Evolutionary conservation across 53 echinoderm and acorn worm genomes (phyloP), one percentile per base, ranked within the genome.

Genomic region (Holothuria leucospilota): DNA sequence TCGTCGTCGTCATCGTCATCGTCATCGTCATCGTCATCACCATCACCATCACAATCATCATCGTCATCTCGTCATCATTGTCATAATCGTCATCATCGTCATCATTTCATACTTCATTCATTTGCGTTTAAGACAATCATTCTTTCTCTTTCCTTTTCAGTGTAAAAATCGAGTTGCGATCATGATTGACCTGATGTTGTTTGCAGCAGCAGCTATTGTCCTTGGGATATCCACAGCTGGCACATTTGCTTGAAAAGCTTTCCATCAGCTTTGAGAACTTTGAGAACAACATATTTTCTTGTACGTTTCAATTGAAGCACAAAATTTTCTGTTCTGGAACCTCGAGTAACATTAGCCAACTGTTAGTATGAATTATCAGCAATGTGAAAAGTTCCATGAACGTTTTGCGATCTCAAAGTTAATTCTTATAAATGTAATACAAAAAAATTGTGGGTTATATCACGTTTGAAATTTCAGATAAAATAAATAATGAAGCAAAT

Each of bases 151-250:
- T 56, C 18, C 64, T 84, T 67, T 39, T 68, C 25, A 75, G 75
- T 75, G 52, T 27, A 75, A 75, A 27, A 51, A 49, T 13, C 53
- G 75, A 26, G 41, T 75, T 20, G 75, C 51, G 14, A 52, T 23
- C 24, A 75, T 51, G 49, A 52, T 75, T 12, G 75, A 75, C 53
- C 20, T 49, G 53, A 51, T 51, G 20, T 6, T 75, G 49, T 75
- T 75, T 53, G 51, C 51, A 23, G 23, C 75, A 18, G 75, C 24
- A 52, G 75, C 52, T 7, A 75, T 75, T 24, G 49, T 75, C 13
- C 75, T 75, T 12, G 75, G 75, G 20, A n/a, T 75, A n/a, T 23
- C 75, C 16, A 52, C 75, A 52, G 75, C 51, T 24, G 75, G 75
- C 16, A 75, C 75, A 13, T 72, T 72, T 46, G 72, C 72, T 12